These are phyloP conservation scores for Meloidogyne exigua DNA, from an alignment of 1,140 invertebrate species.

Conservation along the genomic window DNA sequence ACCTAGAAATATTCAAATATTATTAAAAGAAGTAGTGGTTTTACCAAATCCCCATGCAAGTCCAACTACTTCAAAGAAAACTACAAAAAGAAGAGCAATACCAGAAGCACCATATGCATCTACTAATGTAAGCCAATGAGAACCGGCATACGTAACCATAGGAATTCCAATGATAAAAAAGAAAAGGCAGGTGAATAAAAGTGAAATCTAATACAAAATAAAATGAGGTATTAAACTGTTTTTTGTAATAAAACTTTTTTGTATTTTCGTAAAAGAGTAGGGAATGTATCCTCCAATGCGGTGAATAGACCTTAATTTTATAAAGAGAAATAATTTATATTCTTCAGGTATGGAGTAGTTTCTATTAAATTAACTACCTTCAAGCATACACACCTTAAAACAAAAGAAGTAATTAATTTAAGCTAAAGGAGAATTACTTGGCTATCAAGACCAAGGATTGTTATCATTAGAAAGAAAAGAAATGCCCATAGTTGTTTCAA, in stretches of 20 bases:
- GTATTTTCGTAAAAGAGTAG: conserved; percentile 51
- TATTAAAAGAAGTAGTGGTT: background rate
- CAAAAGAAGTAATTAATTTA: background rate
- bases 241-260: conserved; percentile 45
- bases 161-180: conserved; percentile 58
- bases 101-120: conserved; percentile 81
- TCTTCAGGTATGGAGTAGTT: no score
- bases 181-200: conserved; percentile 49
- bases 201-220: conserved; percentile 24
- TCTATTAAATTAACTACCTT: no score
- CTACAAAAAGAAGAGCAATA: conserved; percentile 90
- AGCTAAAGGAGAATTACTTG: conserved; percentile 43
- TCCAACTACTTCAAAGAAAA: conserved; percentile 90
- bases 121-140: conserved; percentile 90
- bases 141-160: conserved; percentile 71
- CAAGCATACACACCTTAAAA: conserved; percentile 58
- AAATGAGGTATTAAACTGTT: background rate
- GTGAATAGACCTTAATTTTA: conserved; percentile 60
- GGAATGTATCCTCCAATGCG: conserved; percentile 58
- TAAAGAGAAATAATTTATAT: no score
- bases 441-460: conserved; percentile 59
- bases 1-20: conserved; percentile 66
- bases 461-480: conserved; percentile 62
- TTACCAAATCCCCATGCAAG: conserved; percentile 93
- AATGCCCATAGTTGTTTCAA: conserved; percentile 61